A percentile compares a stretch with the other conserved stretches of the same genome.
Evolutionary conservation across 1,140 invertebrate species (phyloP).

Genomic region (Eriocheir sinensis): DNA sequence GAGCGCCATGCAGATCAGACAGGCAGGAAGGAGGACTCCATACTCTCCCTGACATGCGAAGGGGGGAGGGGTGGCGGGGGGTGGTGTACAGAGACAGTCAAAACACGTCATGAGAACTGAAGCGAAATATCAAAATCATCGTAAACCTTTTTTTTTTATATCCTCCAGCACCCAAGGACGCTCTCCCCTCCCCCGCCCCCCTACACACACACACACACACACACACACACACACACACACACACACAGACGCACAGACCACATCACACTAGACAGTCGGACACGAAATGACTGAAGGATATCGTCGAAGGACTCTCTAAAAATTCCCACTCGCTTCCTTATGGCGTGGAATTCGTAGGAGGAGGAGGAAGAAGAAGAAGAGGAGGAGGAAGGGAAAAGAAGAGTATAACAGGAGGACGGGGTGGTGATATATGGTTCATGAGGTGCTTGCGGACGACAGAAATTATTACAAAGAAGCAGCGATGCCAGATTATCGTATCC

Average conservation of each 20-base stretch:
- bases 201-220: background rate
- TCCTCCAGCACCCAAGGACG: background rate
- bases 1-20: background rate
- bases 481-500: no score
- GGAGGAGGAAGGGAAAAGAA: no score
- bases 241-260: background rate
- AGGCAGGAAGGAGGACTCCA: background rate
- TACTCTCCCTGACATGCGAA: background rate
- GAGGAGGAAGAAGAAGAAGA: background rate
- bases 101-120: background rate
- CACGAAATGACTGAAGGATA: background rate
- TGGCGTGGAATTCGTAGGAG: background rate
- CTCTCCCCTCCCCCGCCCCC: background rate
- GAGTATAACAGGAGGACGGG: background rate
- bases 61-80: no score
- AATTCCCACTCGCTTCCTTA: conserved; percentile 10
- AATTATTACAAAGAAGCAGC: no score
- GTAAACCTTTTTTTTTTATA: background rate
- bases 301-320: background rate
- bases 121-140: conserved; percentile 1
- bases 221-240: conserved; percentile 14
- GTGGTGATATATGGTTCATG: no score
- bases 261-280: background rate
- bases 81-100: background rate
- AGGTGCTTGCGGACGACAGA: no score